Evolutionary conservation across 2,113 vertebrate genomes (phyloP).

Genomic region (Ahaetulla prasina): DNA sequence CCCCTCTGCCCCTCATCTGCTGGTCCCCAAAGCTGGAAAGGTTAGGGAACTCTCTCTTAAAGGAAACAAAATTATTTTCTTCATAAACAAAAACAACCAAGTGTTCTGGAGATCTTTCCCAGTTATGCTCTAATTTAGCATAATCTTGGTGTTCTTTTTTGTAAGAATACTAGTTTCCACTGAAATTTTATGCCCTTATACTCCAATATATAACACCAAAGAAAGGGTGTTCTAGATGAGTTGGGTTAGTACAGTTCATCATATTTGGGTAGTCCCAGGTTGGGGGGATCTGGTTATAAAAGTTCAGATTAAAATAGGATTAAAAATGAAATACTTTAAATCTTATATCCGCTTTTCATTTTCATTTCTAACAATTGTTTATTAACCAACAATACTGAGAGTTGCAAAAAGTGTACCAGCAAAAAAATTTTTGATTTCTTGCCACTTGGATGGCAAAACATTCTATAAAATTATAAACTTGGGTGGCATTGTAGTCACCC

Average conservation of each 20-base stretch:
- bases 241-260: background rate
- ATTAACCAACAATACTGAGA: slow-evolving; percentile 24
- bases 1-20: background rate
- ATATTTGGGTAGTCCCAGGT: background rate
- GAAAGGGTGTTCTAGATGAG: background rate
- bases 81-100: background rate
- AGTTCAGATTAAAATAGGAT: slow-evolving; percentile 24
- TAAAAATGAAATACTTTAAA: slow-evolving; percentile 33
- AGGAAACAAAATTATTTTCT: background rate
- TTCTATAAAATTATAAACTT: slow-evolving; percentile 19
- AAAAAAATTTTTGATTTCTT: slow-evolving; percentile 35
- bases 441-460: slow-evolving; percentile 22
- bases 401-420: background rate
- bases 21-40: too few relatives aligned
- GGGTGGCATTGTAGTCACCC: slow-evolving; percentile 19
- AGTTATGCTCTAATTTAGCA: background rate
- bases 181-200: background rate
- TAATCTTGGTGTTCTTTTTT: background rate
- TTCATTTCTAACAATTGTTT: slow-evolving; percentile 9
- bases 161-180: slow-evolving; percentile 21
- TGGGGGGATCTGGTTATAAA: background rate
- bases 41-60: background rate
- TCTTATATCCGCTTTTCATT: slow-evolving; percentile 3
- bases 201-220: background rate
- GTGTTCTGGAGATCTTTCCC: background rate